Base-by-base conservation (phyloP, 2,113 vertebrate genomes). In the Puma concolor region DNA sequence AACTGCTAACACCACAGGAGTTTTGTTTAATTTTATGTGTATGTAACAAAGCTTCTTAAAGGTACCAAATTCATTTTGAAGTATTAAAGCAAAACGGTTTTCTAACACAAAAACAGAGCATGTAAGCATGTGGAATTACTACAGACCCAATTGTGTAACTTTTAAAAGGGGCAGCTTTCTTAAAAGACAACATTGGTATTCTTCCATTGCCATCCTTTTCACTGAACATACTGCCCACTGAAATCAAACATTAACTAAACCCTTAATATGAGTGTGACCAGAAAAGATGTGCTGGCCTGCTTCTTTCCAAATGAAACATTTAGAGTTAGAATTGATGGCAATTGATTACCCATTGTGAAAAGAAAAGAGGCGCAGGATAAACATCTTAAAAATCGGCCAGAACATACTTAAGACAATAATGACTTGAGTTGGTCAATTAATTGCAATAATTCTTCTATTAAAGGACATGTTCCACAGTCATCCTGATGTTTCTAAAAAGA, bases 161-260 rank as follows among this genome's bases (percentile, higher is more conserved):
- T 88, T 91, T 60, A 25, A 93, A 91, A 83, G 48, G 13, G 13
- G 48, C 2, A 71, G 60, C 36, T 85, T 90, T 74, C 80, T 88
- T 85, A 88, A 64, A 89, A 82, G 2, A 91, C 52, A 63, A 57
- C 2, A 82, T 48, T 23, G 31, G 31, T 66, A 87, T 95, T 88
- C 41, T 16, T 76, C 71, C 29, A 29, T 8, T 69, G 54, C 74
- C 15, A 69, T 50, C 38, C 72, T 89, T 25, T 83, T 95, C 87
- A 88, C 19, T 81, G 38, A 87, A 96, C 7, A 36, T 23, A 95
- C 95, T 96, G 95, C 66, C 88, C 94, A 48, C 90, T 98, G 88
- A 97, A 97, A 88, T 95, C 94, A 94, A 4, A 88, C 41, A 41
- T 94, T 97, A 98, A 97, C 29, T 33, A 98, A 98, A 88, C 63